These are phyloP conservation scores for Drosophila malerkotliana DNA, from an alignment of 1,140 invertebrate species.

Conservation along the genomic window DNA sequence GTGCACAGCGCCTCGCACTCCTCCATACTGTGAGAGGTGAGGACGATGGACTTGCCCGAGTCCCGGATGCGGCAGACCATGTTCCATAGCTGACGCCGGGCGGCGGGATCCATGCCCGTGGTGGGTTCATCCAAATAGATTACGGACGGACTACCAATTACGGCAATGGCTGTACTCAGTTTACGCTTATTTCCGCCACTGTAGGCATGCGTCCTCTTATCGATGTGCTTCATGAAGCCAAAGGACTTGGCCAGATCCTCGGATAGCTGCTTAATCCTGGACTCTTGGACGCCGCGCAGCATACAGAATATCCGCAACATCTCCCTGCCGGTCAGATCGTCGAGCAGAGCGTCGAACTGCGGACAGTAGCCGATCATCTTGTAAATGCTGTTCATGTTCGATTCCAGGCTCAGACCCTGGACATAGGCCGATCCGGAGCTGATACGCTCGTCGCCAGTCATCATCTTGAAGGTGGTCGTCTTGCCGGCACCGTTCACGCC, in stretches of 20 bases:
- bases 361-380: constrained; percentile 91
- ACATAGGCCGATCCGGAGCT: constrained; percentile 85
- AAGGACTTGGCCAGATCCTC: constrained; percentile 83
- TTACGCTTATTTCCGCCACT: constrained; percentile 98
- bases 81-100: constrained; percentile 91
- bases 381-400: constrained; percentile 85
- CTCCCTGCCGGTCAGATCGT: constrained; percentile 91
- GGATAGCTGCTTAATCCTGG: constrained; percentile 83
- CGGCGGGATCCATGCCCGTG: constrained; percentile 93
- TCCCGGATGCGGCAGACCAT: constrained; percentile 87
- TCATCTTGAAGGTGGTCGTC: constrained; percentile 95
- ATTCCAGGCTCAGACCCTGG: constrained; percentile 85
- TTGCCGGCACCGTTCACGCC: constrained; percentile 95
- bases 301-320: constrained; percentile 90
- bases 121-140: constrained; percentile 95
- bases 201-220: constrained; percentile 86
- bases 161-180: constrained; percentile 95
- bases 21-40: constrained; percentile 94
- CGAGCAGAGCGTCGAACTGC: constrained; percentile 93
- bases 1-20: constrained; percentile 95
- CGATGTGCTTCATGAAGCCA: constrained; percentile 84
- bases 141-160: constrained; percentile 95
- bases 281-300: constrained; percentile 88
- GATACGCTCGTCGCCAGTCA: constrained; percentile 92
- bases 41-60: constrained; percentile 89